phyloP scores from a whole-genome alignment of 2,113 vertebrate genomes.

The Heterochromis multidens region DNA sequence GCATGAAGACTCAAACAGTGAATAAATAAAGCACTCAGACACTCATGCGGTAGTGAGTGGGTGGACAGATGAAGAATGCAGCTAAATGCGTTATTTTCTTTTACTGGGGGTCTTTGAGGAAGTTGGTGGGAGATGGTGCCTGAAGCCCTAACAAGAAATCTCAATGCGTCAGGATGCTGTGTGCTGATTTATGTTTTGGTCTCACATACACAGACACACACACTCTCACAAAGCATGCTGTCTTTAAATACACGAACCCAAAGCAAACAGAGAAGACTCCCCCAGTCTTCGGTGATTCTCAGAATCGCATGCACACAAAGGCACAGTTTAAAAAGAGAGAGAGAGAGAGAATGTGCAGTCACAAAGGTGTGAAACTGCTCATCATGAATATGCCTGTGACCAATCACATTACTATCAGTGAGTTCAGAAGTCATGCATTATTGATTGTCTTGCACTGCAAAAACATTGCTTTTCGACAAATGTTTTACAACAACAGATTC shows the following conservation, averaged over 20 bases:
- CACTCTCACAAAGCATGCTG: not conserved
- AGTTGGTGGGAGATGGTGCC: slow-evolving; percentile 48
- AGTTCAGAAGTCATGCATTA: slow-evolving; percentile 55
- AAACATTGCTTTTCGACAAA: slow-evolving; percentile 56
- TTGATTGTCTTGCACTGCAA: slow-evolving; percentile 45
- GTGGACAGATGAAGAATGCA: slow-evolving; percentile 24
- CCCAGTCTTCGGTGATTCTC: not conserved
- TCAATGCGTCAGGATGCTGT: slow-evolving; percentile 38
- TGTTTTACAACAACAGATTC: slow-evolving; percentile 53
- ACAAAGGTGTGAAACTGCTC: slow-evolving; percentile 15
- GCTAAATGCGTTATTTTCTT: slow-evolving; percentile 51
- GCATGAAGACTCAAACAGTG: slow-evolving; percentile 15
- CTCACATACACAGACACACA: not conserved
- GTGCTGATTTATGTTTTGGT: slow-evolving; percentile 27
- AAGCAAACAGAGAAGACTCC: not conserved
- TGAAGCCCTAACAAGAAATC: slow-evolving; percentile 47
- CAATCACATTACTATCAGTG: slow-evolving; percentile 47
- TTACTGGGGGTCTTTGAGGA: slow-evolving; percentile 33
- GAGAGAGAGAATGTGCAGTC: not conserved
- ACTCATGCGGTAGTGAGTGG: slow-evolving; percentile 36
- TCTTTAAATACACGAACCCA: slow-evolving; percentile 20
- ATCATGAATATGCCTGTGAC: slow-evolving; percentile 58
- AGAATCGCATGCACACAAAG: not conserved
- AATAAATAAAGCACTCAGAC: slow-evolving; percentile 52
- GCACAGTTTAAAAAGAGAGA: not conserved